Evolutionary conservation across 2,113 vertebrate species (phyloP), one percentile per base, ranked within the genome.

Genomic region (Turdus rufiventris): DNA sequence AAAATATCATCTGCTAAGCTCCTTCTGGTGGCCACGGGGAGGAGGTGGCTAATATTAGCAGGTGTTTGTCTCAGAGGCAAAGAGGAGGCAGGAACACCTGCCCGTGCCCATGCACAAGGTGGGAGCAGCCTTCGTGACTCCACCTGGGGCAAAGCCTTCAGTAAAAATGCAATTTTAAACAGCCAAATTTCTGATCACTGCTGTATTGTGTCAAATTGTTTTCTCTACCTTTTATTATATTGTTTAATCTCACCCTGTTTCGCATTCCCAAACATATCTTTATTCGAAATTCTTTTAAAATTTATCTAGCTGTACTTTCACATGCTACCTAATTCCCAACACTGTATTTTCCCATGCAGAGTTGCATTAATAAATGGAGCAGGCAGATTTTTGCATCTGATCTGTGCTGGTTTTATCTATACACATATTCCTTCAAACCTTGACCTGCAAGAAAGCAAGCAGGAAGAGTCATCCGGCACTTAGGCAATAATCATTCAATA

Each of bases 1-100:
- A 98, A 99, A 99, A 98, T 98, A 99, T 98, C 98, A 98, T 98
- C 97, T 96, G 96, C 96, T 99, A 98, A 98, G 98, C 98, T 97
- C 97, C 97, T 97, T 98, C 97, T 98, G 97, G 95, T 97, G 98
- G 97, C 68, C 71, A 97, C 96, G 96, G 94, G 88, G 95, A 89
- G 98, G 97, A 98, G 98, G 97, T 98, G 98, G 98, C 97, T 98
- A 98, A 98, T 98, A 98, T 97, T 97, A 98, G 97, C 98, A 98
- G 97, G 90, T 92, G 58, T 79, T 70, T 86, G 82, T 97, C 90
- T 89, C 83, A 51, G 96, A 97, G 97, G 97, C 96, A 97, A 95
- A 98, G 96, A 96, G 96, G 97, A 97, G 96, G 85, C 93, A 94
- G 82, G 96, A 97, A 65, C 89, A 96, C 97, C 94, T 97, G 96